Evolutionary conservation across 2,888 invertebrate species (phyloP).

Genomic region (Tricholauxania praeusta): DNA sequence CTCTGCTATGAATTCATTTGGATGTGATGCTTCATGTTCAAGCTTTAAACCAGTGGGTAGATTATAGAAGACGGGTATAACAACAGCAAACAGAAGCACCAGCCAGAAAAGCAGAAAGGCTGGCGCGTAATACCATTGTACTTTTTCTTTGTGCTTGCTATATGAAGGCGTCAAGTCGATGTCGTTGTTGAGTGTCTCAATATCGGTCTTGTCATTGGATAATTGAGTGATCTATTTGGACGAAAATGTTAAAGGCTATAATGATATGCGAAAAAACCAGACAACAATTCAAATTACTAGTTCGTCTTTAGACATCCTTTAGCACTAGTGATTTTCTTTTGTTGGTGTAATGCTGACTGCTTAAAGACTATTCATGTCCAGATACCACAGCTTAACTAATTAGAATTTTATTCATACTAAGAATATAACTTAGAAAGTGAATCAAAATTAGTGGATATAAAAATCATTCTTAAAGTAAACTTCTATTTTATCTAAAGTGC

Average conservation of each 20-base stretch:
- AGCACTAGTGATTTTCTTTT: neutral
- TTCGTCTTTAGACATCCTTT: neutral
- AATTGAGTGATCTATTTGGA: slow-evolving; percentile 22
- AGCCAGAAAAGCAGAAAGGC: slow-evolving; percentile 58
- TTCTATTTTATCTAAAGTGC: neutral
- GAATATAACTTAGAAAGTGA: no score
- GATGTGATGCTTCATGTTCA: slow-evolving; percentile 51
- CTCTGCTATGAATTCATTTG: slow-evolving; percentile 75
- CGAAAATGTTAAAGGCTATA: neutral
- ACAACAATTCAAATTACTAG: neutral
- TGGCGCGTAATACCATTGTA: slow-evolving; percentile 57
- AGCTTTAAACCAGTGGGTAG: slow-evolving; percentile 56
- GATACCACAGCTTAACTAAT: neutral
- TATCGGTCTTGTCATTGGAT: slow-evolving; percentile 5
- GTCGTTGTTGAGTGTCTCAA: neutral
- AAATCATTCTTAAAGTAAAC: neutral
- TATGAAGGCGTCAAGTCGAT: slow-evolving; percentile 12
- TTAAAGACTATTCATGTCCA: neutral
- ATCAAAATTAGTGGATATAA: no score
- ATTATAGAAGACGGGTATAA: slow-evolving; percentile 51
- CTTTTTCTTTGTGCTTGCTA: slow-evolving; percentile 36
- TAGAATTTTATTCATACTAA: no score
- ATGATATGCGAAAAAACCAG: neutral
- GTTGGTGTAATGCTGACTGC: neutral
- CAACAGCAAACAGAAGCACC: slow-evolving; percentile 56